phyloP scores from a whole-genome alignment of 2,797 vertebrate genomes.

The Siniperca scherzeri region DNA sequence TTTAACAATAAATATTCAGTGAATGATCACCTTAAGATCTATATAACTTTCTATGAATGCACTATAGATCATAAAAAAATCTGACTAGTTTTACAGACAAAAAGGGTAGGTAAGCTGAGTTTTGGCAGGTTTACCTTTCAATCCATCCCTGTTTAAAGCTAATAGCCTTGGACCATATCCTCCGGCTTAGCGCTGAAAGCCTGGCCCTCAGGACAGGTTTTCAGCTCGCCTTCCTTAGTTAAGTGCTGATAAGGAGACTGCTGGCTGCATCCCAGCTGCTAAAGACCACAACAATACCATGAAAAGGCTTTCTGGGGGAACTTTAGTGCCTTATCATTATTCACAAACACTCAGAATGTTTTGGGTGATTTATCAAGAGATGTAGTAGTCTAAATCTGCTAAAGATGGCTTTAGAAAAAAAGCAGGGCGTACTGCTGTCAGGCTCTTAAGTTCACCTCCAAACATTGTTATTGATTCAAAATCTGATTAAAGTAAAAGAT shows the following conservation, averaged over 20 bases:
- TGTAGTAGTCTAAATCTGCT: constrained; percentile 30
- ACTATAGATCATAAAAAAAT: not conserved
- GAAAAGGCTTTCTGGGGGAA: constrained; percentile 61
- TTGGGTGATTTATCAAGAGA: constrained; percentile 63
- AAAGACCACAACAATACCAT: constrained; percentile 69
- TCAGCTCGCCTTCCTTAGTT: constrained; percentile 54
- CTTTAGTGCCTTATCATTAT: constrained; percentile 56
- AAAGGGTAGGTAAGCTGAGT: constrained; percentile 18
- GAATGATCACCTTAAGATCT: not conserved
- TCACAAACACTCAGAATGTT: constrained; percentile 64
- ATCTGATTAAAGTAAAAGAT: constrained; percentile 34
- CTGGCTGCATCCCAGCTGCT: constrained; percentile 69
- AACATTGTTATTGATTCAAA: constrained; percentile 25
- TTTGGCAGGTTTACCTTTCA: constrained; percentile 51
- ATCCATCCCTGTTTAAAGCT: constrained; percentile 47
- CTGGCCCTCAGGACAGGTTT: constrained; percentile 75
- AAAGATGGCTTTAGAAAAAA: constrained; percentile 21
- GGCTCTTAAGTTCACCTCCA: constrained; percentile 17
- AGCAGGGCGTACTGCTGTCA: not conserved
- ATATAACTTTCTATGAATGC: constrained; percentile 6
- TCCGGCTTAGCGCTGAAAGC: constrained; percentile 62
- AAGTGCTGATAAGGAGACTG: constrained; percentile 79
- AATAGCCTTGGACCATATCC: constrained; percentile 53
- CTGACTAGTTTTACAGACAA: constrained; percentile 2
- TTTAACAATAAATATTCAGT: not conserved